Percentiles rank a stretch among this genome's conserved stretches.
Evolutionary conservation across 2,113 vertebrate genomes (phyloP).

Genomic region (Tamias sibiricus): DNA sequence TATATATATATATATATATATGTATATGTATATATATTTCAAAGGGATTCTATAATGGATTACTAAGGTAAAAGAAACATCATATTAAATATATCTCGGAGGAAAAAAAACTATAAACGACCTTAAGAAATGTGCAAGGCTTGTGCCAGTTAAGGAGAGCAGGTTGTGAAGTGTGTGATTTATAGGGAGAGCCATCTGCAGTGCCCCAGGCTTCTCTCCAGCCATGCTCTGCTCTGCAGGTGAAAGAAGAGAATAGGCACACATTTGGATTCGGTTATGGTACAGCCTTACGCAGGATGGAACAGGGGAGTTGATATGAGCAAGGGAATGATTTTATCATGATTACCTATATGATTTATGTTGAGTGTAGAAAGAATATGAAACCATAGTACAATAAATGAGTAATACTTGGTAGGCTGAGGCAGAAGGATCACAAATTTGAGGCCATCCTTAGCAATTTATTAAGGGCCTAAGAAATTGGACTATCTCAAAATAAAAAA

Average conservation of each 20-base stretch:
- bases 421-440: no score
- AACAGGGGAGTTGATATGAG: fast-evolving
- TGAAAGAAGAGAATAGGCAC: background rate
- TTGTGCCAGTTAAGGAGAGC: background rate
- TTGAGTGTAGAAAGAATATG: background rate
- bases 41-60: background rate
- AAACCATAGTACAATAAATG: background rate
- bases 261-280: background rate
- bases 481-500: no score
- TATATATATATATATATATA: no score
- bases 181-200: background rate
- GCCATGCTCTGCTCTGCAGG: background rate
- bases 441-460: no score
- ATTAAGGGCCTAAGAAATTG: no score
- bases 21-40: no score
- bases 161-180: background rate
- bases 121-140: background rate
- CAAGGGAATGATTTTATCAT: background rate
- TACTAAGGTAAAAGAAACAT: background rate
- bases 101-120: background rate
- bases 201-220: background rate
- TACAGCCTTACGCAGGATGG: no score
- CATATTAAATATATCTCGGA: background rate
- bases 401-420: background rate
- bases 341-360: background rate